Base-by-base conservation (phyloP, 2,797 vertebrate species). In the Gallinago stenura region DNA sequence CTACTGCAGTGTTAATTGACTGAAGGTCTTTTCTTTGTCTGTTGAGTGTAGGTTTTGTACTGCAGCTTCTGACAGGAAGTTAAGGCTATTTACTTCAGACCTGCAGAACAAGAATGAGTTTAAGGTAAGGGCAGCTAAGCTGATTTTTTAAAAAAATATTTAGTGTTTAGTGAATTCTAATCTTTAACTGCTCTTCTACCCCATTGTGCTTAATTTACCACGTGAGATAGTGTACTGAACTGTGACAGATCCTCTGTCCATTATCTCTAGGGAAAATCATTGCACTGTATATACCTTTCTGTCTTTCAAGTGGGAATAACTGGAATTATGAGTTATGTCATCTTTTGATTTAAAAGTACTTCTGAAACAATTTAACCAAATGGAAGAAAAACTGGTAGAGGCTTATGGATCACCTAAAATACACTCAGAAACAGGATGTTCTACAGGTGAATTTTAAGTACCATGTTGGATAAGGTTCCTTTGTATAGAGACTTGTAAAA, bases 21-120 rank as follows among this genome's bases (percentile, higher is more conserved):
- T 80, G 21, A 92, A 48, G 21, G 28, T 46, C 5, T 33, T 46
- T 89, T 83, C 43, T 77, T 62, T 60, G 12, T 94, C 76, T 93
- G 6, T 92, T 87, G 94, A 41, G 54, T 90, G 7, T 70, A 98
- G 99, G 96, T 99, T 99, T 97, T 99, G 99, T 98, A 99, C 99
- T 25, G 99, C 99, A 1, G 99, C 99, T 79, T 98, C 99, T 93
- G 99, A 99, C 97, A 98, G 97, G 97, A 99, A 98, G 93, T 97
- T 99, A 73, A 98, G 99, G 83, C 96, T 99, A 75, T 98, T 99
- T 97, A 99, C 98, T 87, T 99, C 99, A 79, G 99, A 99, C 97
- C 98, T 99, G 57, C 98, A 99, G 97, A 98, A 99, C 77, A 98
- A 97, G 96, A 98, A 99, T 97, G 99, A 99, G 97, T 98, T 98